Evolutionary conservation across 1,140 invertebrate species (phyloP).

Genomic region (Sinella curviseta): DNA sequence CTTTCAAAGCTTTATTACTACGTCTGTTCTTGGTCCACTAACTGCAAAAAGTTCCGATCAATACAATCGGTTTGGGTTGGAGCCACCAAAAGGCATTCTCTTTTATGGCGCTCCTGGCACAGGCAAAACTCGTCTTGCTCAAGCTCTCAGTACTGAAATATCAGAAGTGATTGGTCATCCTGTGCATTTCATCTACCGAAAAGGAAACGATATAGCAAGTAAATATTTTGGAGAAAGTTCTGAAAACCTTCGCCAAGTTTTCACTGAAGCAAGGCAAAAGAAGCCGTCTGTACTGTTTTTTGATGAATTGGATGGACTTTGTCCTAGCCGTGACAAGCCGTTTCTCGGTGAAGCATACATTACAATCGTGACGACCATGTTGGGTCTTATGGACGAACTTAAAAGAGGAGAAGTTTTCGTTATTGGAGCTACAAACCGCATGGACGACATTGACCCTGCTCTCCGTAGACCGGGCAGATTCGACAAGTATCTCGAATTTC

Average conservation of each 20-base stretch:
- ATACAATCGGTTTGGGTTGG: constrained; percentile 12
- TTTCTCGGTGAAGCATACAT: constrained; percentile 15
- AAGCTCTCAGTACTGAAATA: constrained; percentile 62
- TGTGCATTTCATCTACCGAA: constrained; percentile 63
- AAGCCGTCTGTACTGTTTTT: constrained; percentile 49
- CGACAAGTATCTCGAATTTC: constrained; percentile 45
- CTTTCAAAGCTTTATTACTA: neutral
- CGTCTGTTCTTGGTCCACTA: neutral
- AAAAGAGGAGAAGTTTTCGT: constrained; percentile 43
- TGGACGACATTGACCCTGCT: constrained; percentile 54
- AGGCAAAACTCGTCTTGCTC: constrained; percentile 69
- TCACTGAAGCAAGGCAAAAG: constrained; percentile 55
- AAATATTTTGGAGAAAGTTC: constrained; percentile 66
- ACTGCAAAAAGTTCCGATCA: neutral
- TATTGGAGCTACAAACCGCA: constrained; percentile 54
- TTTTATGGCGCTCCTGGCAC: constrained; percentile 38
- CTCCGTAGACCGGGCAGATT: constrained; percentile 54
- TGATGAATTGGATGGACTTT: constrained; percentile 51
- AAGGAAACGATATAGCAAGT: constrained; percentile 65
- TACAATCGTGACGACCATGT: constrained; percentile 50
- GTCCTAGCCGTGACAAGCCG: constrained; percentile 29
- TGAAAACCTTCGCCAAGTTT: constrained; percentile 61
- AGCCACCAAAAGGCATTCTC: constrained; percentile 13
- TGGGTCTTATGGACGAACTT: constrained; percentile 55
- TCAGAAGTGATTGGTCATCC: constrained; percentile 43